Evolutionary conservation across 2,888 invertebrate species (phyloP).

Genomic region (Tenthredo scrophulariae): DNA sequence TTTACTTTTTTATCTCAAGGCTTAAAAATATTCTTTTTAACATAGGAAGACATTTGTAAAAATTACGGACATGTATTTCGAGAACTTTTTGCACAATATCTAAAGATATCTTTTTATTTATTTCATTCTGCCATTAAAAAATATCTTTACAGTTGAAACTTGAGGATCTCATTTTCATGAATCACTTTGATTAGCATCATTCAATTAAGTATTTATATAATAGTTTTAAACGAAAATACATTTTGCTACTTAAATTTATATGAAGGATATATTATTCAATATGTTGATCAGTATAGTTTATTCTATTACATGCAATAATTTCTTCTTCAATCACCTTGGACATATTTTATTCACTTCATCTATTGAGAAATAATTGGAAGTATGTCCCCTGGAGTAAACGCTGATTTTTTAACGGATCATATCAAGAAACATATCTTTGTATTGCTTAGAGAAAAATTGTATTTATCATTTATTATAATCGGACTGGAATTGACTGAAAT

Average conservation of each 20-base stretch:
- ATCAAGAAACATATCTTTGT: not conserved
- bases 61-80: not conserved
- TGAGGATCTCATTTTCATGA: not conserved
- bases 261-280: not conserved
- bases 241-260: not conserved
- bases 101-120: not conserved
- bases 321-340: not conserved
- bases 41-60: slow-evolving; percentile 23
- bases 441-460: not conserved
- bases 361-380: slow-evolving; percentile 11
- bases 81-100: not conserved
- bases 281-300: not conserved
- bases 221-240: not conserved
- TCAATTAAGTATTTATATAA: not conserved
- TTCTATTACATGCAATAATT: slow-evolving; percentile 23
- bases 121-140: not conserved
- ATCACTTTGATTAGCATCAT: not conserved
- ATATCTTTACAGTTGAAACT: not conserved
- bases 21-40: not conserved
- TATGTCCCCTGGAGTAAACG: not conserved
- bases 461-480: not conserved
- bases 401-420: not conserved
- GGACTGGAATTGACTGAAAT: slow-evolving; percentile 20
- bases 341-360: not conserved
- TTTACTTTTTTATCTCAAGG: not conserved